Base-by-base conservation (phyloP, 2,113 vertebrate genomes). In the Acanthochromis polyacanthus region DNA sequence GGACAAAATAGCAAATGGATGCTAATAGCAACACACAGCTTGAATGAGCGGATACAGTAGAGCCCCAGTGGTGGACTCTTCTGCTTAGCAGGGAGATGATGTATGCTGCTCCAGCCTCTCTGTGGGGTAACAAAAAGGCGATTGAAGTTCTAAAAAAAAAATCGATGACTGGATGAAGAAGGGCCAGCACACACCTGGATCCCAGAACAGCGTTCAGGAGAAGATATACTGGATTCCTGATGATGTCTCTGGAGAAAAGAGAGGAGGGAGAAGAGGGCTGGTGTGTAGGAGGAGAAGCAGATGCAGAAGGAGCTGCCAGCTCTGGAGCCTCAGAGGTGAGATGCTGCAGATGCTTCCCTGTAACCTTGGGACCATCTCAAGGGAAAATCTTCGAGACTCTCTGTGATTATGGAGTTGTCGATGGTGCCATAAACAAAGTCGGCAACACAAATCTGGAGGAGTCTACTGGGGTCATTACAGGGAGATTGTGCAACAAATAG, bases 201-300 rank as follows among this genome's bases (percentile, higher is more conserved):
- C 36, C 43, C 38, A 68, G 62, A 73, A 20, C 43, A 38, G 51
- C 45, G 25, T 43, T 79, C 3, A 72, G 40, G 57, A 58, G 30
- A 46, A 80, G 46, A 74, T 22, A 45, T 30, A 38, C 60, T 1
- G 0, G 3, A 30, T 16, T 61, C n/a, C 46, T 70, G 67, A 56
- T 59, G 71, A 77, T 62, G 14, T 36, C 71, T 17, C 20, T 4
- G 4, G 64, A 70, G 36, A 60, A 2, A 5, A 69, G 43, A 55
- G 50, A 57, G 30, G 52, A 64, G 48, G 23, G 17, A n/a, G 36
- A 32, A 22, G 52, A 19, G 51, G 56, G 61, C 38, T 81, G 65
- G 46, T 6, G 53, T 67, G 61, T 16, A 2, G 11, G 10, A 62
- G 62, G 48, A 40, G 57, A 20, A 10, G 56, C 79, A 84, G 72